These are phyloP conservation scores for Galaxias olidus DNA, from an alignment of 2,797 vertebrate species.

Conservation along the genomic window DNA sequence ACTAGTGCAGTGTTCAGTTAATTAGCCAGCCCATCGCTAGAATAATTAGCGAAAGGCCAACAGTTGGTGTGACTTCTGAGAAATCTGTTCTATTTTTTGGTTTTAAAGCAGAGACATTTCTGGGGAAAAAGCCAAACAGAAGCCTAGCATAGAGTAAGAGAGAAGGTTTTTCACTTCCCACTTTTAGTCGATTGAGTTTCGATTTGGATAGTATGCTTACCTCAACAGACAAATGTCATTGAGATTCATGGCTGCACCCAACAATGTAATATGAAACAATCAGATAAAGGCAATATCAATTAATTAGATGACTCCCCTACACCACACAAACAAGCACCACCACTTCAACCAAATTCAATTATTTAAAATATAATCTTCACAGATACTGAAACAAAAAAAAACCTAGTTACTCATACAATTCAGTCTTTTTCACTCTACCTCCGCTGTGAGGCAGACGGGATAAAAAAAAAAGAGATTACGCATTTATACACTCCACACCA, in stretches of 20 bases:
- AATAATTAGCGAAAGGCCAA: conserved; percentile 43
- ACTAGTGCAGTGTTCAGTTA: conserved; percentile 33
- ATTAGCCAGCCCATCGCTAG: conserved; percentile 57
- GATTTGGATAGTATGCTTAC: background rate
- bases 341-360: conserved; percentile 11
- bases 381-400: background rate
- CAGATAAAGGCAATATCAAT: conserved; percentile 6
- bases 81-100: conserved; percentile 15
- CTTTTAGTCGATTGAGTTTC: background rate
- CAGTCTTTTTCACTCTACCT: conserved; percentile 1
- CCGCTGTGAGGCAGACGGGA: background rate
- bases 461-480: conserved; percentile 12
- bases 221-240: background rate
- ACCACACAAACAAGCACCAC: conserved; percentile 17
- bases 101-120: conserved; percentile 34
- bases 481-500: conserved; percentile 1
- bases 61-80: conserved; percentile 33
- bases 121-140: conserved; percentile 16
- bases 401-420: conserved; percentile 1
- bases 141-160: background rate
- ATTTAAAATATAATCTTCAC: conserved; percentile 13
- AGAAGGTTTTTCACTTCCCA: background rate
- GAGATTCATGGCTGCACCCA: background rate
- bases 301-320: conserved; percentile 2
- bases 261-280: conserved; percentile 8